A percentile compares a stretch with the other conserved stretches of the same genome.
Conservation (phyloP, 1,140 invertebrate species). For the Drosophila prosaltans region DNA sequence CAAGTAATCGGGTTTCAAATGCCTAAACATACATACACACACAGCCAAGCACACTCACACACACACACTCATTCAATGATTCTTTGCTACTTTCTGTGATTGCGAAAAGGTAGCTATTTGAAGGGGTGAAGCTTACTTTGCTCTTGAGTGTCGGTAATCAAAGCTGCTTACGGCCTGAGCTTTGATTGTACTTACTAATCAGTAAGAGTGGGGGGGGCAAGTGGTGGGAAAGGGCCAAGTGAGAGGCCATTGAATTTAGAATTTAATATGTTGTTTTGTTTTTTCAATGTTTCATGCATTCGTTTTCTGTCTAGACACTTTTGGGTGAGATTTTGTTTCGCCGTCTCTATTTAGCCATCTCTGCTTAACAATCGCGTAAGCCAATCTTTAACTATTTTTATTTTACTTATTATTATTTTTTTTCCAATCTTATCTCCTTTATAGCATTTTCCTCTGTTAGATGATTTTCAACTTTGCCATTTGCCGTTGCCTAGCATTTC, state of each 20-base stretch:
- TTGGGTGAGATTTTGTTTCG: constrained; percentile 25
- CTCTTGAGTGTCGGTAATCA: constrained; percentile 63
- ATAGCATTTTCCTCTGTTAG: background rate
- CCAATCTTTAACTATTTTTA: background rate
- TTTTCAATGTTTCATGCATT: constrained; percentile 40
- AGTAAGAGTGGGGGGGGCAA: constrained; percentile 12
- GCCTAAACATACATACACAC: constrained; percentile 45
- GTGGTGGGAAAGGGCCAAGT: constrained; percentile 3
- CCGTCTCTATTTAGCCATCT: background rate
- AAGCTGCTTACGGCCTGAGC: constrained; percentile 61
- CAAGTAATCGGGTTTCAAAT: constrained; percentile 77
- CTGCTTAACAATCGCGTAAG: constrained; percentile 2
- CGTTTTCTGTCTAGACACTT: constrained; percentile 63
- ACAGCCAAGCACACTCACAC: constrained; percentile 22
- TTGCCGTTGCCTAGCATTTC: constrained; percentile 4
- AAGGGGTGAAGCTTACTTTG: constrained; percentile 20
- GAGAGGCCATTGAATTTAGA: constrained; percentile 24
- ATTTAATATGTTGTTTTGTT: constrained; percentile 9
- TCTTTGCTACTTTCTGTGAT: constrained; percentile 16
- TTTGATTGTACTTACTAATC: constrained; percentile 60
- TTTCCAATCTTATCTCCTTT: background rate
- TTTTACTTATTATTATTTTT: no score
- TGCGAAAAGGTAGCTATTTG: constrained; percentile 32
- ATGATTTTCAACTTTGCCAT: constrained; percentile 12
- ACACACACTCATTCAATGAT: constrained; percentile 12